Percentiles rank a stretch among this genome's conserved stretches.
phyloP scores from a whole-genome alignment of 2,113 vertebrate species.

The Stigmatopora argus region DNA sequence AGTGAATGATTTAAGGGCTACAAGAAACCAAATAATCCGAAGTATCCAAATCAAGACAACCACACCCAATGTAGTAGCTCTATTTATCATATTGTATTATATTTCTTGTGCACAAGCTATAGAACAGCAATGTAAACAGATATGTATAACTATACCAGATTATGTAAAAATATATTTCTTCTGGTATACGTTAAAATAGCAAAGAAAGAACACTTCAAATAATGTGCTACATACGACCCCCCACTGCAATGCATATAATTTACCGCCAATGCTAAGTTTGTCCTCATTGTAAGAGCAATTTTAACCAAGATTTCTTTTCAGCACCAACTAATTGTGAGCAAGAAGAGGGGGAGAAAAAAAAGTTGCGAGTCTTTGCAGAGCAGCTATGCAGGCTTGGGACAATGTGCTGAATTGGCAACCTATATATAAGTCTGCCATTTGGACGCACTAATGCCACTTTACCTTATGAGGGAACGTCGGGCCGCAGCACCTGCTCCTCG shows the following conservation, averaged over 20 bases:
- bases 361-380: constrained; percentile 26
- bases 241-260: not conserved
- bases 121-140: too few species aligned
- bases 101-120: too few species aligned
- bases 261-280: not conserved
- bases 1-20: too few species aligned
- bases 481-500: constrained; percentile 92
- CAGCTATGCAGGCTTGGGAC: constrained; percentile 60
- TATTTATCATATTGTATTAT: too few species aligned
- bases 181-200: not conserved
- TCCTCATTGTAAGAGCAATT: not conserved
- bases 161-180: too few species aligned
- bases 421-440: constrained; percentile 99
- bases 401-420: constrained; percentile 96
- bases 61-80: too few species aligned
- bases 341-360: constrained; percentile 6
- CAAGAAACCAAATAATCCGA: too few species aligned
- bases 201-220: not conserved
- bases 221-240: not conserved
- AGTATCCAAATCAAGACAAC: too few species aligned
- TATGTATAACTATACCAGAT: too few species aligned
- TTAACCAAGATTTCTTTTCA: not conserved
- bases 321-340: not conserved
- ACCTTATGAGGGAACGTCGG: constrained; percentile 97
- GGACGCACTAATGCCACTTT: constrained; percentile 92